Evolutionary conservation across 2,797 vertebrate genomes (phyloP).

Genomic region (Alcedo atthis): DNA sequence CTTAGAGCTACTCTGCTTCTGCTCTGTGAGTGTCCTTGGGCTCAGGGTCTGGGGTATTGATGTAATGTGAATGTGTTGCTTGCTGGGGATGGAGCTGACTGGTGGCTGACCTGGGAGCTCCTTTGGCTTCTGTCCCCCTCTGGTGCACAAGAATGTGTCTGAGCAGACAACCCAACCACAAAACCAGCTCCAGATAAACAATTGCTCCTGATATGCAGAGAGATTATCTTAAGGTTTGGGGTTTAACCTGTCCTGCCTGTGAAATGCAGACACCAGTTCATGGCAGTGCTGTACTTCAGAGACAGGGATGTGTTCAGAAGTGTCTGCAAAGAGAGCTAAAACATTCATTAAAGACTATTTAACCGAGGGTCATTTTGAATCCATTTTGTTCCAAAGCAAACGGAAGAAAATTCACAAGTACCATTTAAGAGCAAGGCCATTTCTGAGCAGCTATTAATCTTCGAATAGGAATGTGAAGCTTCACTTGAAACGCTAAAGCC

Average conservation of each 20-base stretch:
- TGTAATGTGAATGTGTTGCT: accelerated
- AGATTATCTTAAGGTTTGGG: neutral
- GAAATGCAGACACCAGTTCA: neutral
- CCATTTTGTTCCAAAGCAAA: neutral
- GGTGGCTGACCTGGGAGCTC: neutral
- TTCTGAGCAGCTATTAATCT: neutral
- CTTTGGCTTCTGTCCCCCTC: neutral
- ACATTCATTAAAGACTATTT: neutral
- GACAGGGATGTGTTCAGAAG: neutral
- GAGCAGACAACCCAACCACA: neutral
- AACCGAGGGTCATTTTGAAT: neutral
- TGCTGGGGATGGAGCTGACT: neutral
- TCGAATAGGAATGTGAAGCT: neutral
- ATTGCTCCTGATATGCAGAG: neutral
- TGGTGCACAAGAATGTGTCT: neutral
- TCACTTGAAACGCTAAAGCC: neutral
- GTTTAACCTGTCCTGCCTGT: neutral
- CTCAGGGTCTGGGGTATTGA: neutral
- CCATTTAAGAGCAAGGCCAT: neutral
- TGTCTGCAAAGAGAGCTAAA: neutral
- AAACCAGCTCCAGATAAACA: neutral
- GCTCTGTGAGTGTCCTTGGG: accelerated
- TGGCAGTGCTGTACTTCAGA: neutral
- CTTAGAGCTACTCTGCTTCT: neutral
- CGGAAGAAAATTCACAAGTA: neutral